phyloP scores from a whole-genome alignment of 2,113 vertebrate species.

The Ptilonorhynchus violaceus region DNA sequence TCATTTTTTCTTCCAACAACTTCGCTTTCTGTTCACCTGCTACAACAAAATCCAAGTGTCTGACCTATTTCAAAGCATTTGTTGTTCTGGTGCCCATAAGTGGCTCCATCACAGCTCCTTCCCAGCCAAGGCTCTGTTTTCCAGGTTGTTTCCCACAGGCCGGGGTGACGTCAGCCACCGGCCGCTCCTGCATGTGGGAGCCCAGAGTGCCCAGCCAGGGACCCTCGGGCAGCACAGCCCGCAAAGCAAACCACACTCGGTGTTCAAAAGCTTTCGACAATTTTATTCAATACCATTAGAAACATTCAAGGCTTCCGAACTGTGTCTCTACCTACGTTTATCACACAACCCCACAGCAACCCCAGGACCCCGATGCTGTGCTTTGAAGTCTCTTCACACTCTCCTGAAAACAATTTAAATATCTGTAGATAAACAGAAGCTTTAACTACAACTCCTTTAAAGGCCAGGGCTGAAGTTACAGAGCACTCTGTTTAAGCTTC shows the following conservation, averaged over 20 bases:
- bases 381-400: background rate
- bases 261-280: background rate
- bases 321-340: accelerated
- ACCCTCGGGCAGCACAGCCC: background rate
- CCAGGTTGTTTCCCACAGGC: background rate
- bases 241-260: background rate
- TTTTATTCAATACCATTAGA: background rate
- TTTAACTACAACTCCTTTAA: background rate
- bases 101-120: background rate
- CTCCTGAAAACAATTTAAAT: background rate
- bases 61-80: background rate
- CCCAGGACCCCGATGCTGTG: accelerated
- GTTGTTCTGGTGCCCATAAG: accelerated
- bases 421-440: background rate
- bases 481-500: background rate
- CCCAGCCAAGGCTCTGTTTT: background rate
- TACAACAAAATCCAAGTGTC: accelerated
- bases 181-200: background rate
- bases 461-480: background rate
- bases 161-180: background rate
- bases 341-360: accelerated
- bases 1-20: background rate
- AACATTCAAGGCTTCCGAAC: background rate
- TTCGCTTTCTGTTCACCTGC: background rate
- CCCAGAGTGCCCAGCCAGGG: background rate